A percentile compares a stretch with the other conserved stretches of the same genome.
These are phyloP conservation scores for Nemapogon koenigi DNA, from an alignment of 2,888 invertebrate species.

Conservation along the genomic window DNA sequence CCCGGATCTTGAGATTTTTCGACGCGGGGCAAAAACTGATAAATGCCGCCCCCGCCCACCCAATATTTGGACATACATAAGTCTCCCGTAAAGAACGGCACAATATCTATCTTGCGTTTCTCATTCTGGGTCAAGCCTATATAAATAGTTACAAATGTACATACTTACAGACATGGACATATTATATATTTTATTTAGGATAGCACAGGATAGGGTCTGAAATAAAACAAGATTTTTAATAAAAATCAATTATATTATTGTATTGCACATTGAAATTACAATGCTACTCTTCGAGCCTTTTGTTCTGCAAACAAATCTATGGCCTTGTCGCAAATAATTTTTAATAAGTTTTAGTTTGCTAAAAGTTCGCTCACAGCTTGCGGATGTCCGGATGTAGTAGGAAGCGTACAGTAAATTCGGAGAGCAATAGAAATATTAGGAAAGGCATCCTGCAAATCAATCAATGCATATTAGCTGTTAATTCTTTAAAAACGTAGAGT, in stretches of 20 bases:
- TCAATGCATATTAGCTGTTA: too few species aligned
- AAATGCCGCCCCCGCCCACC: constrained; percentile 9
- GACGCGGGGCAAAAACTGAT: constrained; percentile 10
- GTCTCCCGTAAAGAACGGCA: constrained; percentile 6
- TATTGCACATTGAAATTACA: constrained; percentile 14
- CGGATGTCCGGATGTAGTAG: constrained; percentile 19
- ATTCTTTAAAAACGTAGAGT: too few species aligned
- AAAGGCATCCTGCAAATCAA: background rate
- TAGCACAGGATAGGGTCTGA: constrained; percentile 8
- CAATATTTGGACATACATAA: constrained; percentile 4
- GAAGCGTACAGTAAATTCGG: constrained; percentile 19
- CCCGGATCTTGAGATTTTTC: constrained; percentile 3
- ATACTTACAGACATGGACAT: constrained; percentile 7
- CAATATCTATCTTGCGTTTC: constrained; percentile 4
- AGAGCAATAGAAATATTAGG: constrained; percentile 14
- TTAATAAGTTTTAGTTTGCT: constrained; percentile 18
- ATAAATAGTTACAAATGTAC: background rate
- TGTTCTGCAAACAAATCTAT: constrained; percentile 12
- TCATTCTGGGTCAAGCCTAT: constrained; percentile 8
- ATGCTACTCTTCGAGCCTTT: constrained; percentile 16
- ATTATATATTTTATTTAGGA: constrained; percentile 5
- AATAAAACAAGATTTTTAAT: constrained; percentile 10
- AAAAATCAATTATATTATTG: constrained; percentile 10
- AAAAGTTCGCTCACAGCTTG: constrained; percentile 22
- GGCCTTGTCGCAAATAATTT: constrained; percentile 16